phyloP scores from a whole-genome alignment of 2,888 invertebrate species.

The Idaea aversata region DNA sequence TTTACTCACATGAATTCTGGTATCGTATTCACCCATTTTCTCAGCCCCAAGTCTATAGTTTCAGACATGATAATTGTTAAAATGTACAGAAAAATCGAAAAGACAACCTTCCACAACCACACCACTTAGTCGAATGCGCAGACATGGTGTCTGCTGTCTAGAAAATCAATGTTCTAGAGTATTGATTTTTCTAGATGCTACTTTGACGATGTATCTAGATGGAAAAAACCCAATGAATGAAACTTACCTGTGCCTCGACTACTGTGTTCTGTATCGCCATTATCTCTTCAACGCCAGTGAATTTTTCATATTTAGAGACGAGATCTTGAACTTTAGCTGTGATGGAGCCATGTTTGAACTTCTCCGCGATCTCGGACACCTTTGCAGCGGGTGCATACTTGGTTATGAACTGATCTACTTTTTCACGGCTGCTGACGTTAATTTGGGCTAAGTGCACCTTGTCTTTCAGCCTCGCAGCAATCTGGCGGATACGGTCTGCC shows the following conservation, averaged over 20 bases:
- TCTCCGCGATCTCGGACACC: slow-evolving; percentile 64
- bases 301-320: slow-evolving; percentile 84
- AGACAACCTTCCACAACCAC: too few species aligned
- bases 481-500: slow-evolving; percentile 65
- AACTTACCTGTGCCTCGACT: slow-evolving; percentile 81
- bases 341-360: slow-evolving; percentile 57
- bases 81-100: too few species aligned
- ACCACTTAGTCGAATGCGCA: too few species aligned
- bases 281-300: slow-evolving; percentile 89
- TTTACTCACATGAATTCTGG: too few species aligned
- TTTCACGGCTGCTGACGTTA: slow-evolving; percentile 49
- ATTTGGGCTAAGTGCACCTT: slow-evolving; percentile 56
- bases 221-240: not conserved
- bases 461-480: slow-evolving; percentile 62
- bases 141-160: too few species aligned
- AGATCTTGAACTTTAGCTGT: slow-evolving; percentile 65
- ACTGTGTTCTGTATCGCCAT: slow-evolving; percentile 87
- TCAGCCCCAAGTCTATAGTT: too few species aligned
- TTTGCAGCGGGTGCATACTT: slow-evolving; percentile 61
- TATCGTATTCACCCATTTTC: too few species aligned
- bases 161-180: too few species aligned
- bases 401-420: slow-evolving; percentile 61
- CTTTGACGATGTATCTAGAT: not conserved
- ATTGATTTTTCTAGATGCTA: not conserved
- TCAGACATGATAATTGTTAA: too few species aligned